A percentile compares a stretch with the other conserved stretches of the same genome.
Conservation (phyloP, 2,888 invertebrate species). For the Flexamia atlantica region DNA sequence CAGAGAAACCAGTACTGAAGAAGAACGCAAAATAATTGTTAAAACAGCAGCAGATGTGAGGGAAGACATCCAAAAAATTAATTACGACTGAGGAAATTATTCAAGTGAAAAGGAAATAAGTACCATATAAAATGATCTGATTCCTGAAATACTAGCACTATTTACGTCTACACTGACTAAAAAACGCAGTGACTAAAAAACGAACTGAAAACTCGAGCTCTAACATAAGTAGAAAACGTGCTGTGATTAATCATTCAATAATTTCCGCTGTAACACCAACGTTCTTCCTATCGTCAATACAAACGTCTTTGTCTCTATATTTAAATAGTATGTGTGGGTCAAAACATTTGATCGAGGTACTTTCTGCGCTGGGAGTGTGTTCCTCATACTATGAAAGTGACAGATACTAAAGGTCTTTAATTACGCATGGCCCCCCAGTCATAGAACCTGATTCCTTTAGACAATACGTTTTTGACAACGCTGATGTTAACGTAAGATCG, state of each 20-base stretch:
- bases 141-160: too few species aligned
- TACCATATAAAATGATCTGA: too few species aligned
- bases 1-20: too few species aligned
- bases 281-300: not conserved
- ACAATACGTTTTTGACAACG: constrained; percentile 34
- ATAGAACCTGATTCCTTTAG: not conserved
- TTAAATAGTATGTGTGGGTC: constrained; percentile 26
- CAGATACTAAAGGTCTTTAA: not conserved
- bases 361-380: not conserved
- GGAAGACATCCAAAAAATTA: too few species aligned
- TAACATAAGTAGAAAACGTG: too few species aligned
- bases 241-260: not conserved
- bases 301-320: not conserved
- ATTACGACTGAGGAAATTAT: too few species aligned
- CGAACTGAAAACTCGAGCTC: too few species aligned
- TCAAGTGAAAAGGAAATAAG: too few species aligned
- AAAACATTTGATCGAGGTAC: constrained; percentile 13
- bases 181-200: too few species aligned
- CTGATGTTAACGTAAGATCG: not conserved
- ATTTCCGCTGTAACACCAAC: not conserved
- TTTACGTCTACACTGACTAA: too few species aligned
- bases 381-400: constrained; percentile 3
- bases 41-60: too few species aligned
- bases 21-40: too few species aligned
- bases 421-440: not conserved